Evolutionary conservation across 2,797 vertebrate genomes (phyloP), one percentile per base, ranked within the genome.

Genomic region (Knipowitschia caucasica): DNA sequence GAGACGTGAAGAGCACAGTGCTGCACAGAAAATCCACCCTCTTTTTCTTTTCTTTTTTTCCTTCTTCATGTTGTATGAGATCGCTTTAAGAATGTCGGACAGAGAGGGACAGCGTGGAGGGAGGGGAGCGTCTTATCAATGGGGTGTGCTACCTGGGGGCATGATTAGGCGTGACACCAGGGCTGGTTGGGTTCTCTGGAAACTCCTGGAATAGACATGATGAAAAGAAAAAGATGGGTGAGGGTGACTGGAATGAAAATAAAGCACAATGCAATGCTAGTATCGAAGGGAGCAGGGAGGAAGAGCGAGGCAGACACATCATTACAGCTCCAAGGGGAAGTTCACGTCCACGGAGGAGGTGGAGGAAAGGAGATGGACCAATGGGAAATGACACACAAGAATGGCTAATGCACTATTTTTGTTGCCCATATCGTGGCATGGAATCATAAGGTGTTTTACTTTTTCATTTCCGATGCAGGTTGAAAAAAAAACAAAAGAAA

Each of bases 181-280:
- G 92, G 86, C 91, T 91, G 89, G 78, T 86, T 84, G 90, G 90
- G 86, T 88, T 87, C 71, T 91, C 89, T 76, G 89, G 89, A 87
- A 90, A 92, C 85, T 94, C 92, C 91, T 93, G 93, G 87, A 92
- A 89, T 92, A 93, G 88, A 87, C 90, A 92, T 82, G 91, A 90
- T 91, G 91, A 88, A 88, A 89, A 91, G 85, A 88, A 89, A 89
- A 89, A 89, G 86, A 91, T 89, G 86, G 81, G 82, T 88, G 87
- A 90, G 77, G 89, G 89, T 86, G 88, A 83, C 87, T 85, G 79
- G 73, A 85, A 88, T 86, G 83, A 80, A 88, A 84, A 62, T 78
- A 78, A 87, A 88, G 75, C 73, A 85, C 86, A 89, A 89, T 89
- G 87, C 76, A 88, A 85, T 80, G 81, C 78, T 80, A 54, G 46